A percentile compares a stretch with the other conserved stretches of the same genome.
These are phyloP conservation scores for Lonchura striata DNA, from an alignment of 2,113 vertebrate species.

Conservation along the genomic window DNA sequence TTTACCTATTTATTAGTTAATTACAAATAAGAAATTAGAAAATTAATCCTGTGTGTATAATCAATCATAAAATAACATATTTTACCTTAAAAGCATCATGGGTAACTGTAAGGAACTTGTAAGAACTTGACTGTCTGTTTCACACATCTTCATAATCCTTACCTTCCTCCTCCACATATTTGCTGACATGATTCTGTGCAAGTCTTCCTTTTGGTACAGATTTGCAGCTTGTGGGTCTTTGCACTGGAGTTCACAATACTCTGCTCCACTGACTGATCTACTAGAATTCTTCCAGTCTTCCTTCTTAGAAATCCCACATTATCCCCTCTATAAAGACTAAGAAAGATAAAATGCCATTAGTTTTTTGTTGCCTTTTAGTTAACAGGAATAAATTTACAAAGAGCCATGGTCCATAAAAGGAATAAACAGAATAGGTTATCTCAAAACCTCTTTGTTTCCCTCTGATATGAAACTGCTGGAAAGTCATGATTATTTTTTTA, in stretches of 20 bases:
- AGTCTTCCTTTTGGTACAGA: neutral
- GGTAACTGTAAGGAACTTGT: neutral
- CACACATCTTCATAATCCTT: neutral
- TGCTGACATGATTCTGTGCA: neutral
- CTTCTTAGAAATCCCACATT: neutral
- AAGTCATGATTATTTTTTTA: neutral
- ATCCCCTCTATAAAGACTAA: neutral
- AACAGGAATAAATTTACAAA: neutral
- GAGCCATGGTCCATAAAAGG: neutral
- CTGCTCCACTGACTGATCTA: neutral
- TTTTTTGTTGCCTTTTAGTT: neutral
- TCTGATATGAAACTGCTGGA: neutral
- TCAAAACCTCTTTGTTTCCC: neutral
- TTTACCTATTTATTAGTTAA: neutral
- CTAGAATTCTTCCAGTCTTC: neutral
- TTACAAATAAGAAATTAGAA: neutral
- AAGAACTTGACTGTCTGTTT: neutral
- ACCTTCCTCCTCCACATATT: neutral
- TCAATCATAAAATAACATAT: neutral
- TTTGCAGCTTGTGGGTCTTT: neutral
- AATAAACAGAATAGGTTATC: neutral
- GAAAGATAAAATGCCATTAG: neutral
- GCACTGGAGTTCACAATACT: neutral
- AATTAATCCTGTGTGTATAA: neutral
- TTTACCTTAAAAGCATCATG: neutral